Base-by-base conservation (phyloP, 2,888 invertebrate species). In the Drosophila algonquin region DNA sequence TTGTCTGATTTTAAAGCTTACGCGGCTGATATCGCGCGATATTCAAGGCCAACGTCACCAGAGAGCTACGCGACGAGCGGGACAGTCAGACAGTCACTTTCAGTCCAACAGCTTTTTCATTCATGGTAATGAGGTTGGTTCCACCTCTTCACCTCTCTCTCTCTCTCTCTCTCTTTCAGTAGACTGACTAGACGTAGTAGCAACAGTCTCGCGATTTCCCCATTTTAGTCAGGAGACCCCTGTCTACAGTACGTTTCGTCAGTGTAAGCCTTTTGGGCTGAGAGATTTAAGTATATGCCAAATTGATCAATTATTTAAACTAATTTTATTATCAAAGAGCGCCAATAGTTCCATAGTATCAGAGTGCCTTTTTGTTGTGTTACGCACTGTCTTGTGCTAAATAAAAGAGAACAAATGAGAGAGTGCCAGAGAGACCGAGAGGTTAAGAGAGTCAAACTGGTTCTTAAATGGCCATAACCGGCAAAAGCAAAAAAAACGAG, bases 101-200 rank as follows among this genome's bases (percentile, higher is more conserved):
- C 52, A 60, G 53, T 59, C 71, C 44, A 48, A 18, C 67, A 56
- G 56, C 75, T 57, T 63, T 80, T 79, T 75, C 88, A 87, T 82
- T 87, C 82, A 82, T 85, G 80, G 77, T 82, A 81, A 81, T 85
- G 70, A 79, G 73, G 46, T 57, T 46, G 73, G 40, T 57, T 46
- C 50, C 24, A n/a, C 46, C 64, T 56, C 44, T 62, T 44, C 12
- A 18, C 46, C 21, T 1, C 30, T 61, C 44, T 50, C 27, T 47
- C 30, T 54, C 55, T 67, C 30, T 60, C 40, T 48, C 27, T 61
- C 40, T 53, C 54, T 35, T 52, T 30, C 10, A 46, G 32, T 35
- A 63, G n/a, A n/a, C 24, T 35, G 32, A 18, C 45, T 52, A 24
- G 44, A 14, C 46, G 63, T 24, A 35, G 51, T 35, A 14, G 27